phyloP scores from a whole-genome alignment of 1,140 invertebrate species.

The Ctenoplectra terminalis region DNA sequence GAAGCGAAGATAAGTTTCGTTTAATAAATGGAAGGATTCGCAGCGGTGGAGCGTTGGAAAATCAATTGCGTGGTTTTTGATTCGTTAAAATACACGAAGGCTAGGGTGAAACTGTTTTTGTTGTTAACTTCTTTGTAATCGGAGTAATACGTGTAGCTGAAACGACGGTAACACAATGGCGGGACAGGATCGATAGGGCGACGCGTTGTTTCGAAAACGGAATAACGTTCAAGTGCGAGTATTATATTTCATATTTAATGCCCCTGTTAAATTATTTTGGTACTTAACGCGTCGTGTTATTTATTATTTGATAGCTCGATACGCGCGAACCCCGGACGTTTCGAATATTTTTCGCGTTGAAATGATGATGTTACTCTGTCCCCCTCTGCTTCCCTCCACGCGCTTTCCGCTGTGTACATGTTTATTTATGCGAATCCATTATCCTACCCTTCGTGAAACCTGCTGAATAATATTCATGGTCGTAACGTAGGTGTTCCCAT shows the following conservation, averaged over 20 bases:
- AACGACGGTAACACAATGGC: neutral
- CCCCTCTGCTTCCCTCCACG: neutral
- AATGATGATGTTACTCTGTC: neutral
- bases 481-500: neutral
- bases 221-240: neutral
- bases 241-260: slow-evolving; percentile 6
- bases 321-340: neutral
- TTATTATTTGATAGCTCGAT: neutral
- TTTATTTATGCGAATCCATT: neutral
- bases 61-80: neutral
- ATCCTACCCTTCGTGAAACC: neutral
- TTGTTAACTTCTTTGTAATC: slow-evolving; percentile 4
- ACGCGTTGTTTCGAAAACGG: neutral
- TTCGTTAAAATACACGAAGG: neutral
- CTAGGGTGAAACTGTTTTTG: neutral
- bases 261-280: slow-evolving; percentile 10
- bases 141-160: neutral
- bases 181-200: neutral
- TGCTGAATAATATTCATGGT: slow-evolving; percentile 7
- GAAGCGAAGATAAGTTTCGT: too few relatives aligned
- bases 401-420: too few relatives aligned
- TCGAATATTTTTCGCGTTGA: slow-evolving; percentile 10
- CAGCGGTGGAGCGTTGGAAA: neutral
- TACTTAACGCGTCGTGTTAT: neutral
- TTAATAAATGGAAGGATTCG: neutral